Evolutionary conservation across 2,113 vertebrate species (phyloP).

Genomic region (Cyphomyrus discorhynchus): DNA sequence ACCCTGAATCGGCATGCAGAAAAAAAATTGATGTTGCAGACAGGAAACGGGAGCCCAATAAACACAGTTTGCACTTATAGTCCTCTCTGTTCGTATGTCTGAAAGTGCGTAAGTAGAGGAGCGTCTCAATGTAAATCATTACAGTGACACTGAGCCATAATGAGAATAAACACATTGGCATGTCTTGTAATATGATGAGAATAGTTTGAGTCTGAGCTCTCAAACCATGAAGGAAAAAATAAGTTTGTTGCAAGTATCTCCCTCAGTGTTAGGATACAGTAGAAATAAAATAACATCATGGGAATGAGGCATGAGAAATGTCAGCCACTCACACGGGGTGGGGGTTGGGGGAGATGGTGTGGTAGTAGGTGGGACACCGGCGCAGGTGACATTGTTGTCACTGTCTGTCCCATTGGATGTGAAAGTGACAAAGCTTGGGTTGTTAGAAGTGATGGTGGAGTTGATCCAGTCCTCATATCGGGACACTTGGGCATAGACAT

Average conservation of each 20-base stretch:
- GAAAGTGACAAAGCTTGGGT: constrained; percentile 37
- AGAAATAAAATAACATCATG: not conserved
- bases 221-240: not conserved
- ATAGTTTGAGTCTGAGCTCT: not conserved
- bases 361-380: not conserved
- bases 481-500: constrained; percentile 71
- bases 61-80: no score
- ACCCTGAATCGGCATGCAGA: no score
- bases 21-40: no score
- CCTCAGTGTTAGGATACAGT: not conserved
- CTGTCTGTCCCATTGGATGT: constrained; percentile 38
- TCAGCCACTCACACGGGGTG: not conserved
- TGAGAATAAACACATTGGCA: not conserved
- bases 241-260: no score
- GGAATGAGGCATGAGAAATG: not conserved
- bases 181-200: not conserved
- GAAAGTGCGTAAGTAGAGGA: no score
- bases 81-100: no score
- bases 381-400: constrained; percentile 31
- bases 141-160: not conserved
- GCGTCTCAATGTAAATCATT: no score
- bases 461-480: constrained; percentile 67
- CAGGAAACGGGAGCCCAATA: no score
- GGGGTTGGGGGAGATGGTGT: not conserved
- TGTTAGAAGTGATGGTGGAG: not conserved